Evolutionary conservation across 2,888 invertebrate genomes (phyloP).

Genomic region (Ormyrus rosae): DNA sequence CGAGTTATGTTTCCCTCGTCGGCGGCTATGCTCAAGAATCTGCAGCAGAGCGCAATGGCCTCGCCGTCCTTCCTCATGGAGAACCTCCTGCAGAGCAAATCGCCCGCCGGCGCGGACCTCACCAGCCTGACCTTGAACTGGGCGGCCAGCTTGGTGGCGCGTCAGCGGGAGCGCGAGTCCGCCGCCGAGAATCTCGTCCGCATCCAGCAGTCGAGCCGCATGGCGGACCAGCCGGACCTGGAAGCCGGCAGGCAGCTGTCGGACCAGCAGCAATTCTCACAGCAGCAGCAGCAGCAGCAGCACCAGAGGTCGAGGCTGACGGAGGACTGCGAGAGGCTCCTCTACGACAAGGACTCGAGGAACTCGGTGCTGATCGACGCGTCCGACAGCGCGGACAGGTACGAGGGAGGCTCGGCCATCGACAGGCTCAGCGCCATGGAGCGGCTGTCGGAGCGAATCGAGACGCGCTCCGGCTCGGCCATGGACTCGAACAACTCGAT

Average conservation of each 20-base stretch:
- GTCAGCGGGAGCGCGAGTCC: constrained; percentile 72
- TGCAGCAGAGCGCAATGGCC: constrained; percentile 77
- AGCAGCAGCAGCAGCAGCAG: constrained; percentile 30
- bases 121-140: constrained; percentile 79
- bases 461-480: constrained; percentile 69
- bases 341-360: constrained; percentile 55
- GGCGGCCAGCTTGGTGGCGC: constrained; percentile 71
- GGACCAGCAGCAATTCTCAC: constrained; percentile 39
- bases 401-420: constrained; percentile 62
- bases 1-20: constrained; percentile 72
- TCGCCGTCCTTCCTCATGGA: constrained; percentile 81
- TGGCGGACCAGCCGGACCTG: constrained; percentile 57
- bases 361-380: constrained; percentile 32
- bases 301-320: constrained; percentile 52
- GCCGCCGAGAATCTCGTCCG: constrained; percentile 59
- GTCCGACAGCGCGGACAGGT: constrained; percentile 58
- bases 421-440: constrained; percentile 70
- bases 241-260: constrained; percentile 49
- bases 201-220: constrained; percentile 50
- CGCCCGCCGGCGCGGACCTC: constrained; percentile 73
- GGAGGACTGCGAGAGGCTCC: constrained; percentile 57
- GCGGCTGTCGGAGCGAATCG: constrained; percentile 70
- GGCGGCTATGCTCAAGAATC: constrained; percentile 74
- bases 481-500: constrained; percentile 68
- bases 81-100: constrained; percentile 80